Conservation (phyloP, 2,113 vertebrate species). For the Hippocampus abdominalis region DNA sequence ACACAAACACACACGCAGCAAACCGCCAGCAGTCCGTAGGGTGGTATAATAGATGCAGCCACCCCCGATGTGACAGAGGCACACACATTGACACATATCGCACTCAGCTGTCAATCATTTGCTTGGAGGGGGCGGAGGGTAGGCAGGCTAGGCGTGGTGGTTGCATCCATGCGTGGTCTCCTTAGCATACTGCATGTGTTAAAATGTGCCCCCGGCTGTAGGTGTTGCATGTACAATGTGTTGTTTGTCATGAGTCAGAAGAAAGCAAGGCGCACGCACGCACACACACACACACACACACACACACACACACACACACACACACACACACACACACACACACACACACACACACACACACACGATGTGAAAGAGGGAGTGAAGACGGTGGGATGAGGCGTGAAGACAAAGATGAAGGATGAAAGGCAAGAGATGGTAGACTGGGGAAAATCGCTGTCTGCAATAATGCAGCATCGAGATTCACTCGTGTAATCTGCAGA, state of each 20-base stretch:
- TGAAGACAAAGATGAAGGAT: neutral
- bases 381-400: neutral
- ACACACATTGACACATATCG: conserved; percentile 13
- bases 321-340: neutral
- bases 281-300: neutral
- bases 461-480: neutral
- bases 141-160: neutral
- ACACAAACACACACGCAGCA: conserved; percentile 26
- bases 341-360: neutral
- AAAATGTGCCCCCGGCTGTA: conserved; percentile 11
- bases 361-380: neutral
- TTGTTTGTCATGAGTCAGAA: conserved; percentile 15
- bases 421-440: neutral
- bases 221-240: neutral
- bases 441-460: neutral
- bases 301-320: neutral
- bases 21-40: conserved; percentile 53
- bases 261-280: neutral
- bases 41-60: conserved; percentile 51
- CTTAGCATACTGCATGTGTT: conserved; percentile 32
- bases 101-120: conserved; percentile 52
- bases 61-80: conserved; percentile 41
- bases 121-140: conserved; percentile 9
- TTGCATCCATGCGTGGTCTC: conserved; percentile 7
- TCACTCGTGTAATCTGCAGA: neutral